A percentile compares a stretch with the other conserved stretches of the same genome.
Evolutionary conservation across 2,113 vertebrate species (phyloP).

Genomic region (Xiphorhynchus elegans): DNA sequence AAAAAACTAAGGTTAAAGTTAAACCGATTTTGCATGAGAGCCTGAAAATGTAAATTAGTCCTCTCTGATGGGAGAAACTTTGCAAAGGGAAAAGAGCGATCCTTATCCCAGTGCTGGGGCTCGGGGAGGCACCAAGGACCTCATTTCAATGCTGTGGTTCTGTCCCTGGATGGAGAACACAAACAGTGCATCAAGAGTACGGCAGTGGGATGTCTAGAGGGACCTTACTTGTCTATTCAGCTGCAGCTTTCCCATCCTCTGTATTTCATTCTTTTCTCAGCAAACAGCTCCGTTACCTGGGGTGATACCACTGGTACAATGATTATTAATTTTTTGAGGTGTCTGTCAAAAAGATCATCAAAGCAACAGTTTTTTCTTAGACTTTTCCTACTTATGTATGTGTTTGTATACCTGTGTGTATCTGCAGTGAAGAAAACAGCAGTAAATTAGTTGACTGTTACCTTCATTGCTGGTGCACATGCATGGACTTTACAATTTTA

Average conservation of each 20-base stretch:
- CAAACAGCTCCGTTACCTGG: not conserved
- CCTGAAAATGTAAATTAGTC: not conserved
- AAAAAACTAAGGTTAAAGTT: not conserved
- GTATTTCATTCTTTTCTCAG: not conserved
- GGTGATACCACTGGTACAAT: not conserved
- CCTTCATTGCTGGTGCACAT: not conserved
- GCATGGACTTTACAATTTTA: not conserved
- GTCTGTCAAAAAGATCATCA: not conserved
- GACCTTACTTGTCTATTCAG: not conserved
- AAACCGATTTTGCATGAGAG: not conserved
- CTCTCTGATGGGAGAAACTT: not conserved
- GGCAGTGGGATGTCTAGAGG: not conserved
- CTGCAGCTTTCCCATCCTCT: not conserved
- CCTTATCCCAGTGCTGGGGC: not conserved
- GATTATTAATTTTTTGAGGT: not conserved
- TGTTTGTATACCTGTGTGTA: not conserved
- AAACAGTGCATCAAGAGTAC: not conserved
- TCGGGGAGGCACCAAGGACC: fast-evolving
- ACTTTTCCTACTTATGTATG: not conserved
- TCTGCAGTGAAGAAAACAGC: not conserved
- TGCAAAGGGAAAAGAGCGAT: not conserved
- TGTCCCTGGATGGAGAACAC: fast-evolving
- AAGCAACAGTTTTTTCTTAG: not conserved
- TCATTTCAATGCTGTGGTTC: not conserved
- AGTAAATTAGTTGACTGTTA: not conserved